Evolutionary conservation across 53 echinoderm and acorn worm species (phyloP), one percentile per base, ranked within the genome.

Genomic region (Paelopatides confundens): DNA sequence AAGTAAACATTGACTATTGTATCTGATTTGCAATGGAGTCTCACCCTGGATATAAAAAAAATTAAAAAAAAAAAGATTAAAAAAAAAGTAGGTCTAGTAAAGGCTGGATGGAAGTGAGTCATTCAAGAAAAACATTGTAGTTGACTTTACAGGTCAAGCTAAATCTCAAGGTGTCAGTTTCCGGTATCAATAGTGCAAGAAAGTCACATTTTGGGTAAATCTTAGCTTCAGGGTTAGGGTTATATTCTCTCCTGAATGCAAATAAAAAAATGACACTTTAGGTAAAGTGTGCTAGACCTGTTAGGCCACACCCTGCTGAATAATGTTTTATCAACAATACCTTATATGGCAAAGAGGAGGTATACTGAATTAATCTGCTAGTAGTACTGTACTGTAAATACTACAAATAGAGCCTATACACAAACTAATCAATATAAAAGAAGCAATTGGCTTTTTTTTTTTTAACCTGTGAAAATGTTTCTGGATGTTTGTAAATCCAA

Each of bases 111-210:
- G 79, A 79, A 79, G 26, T 79, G 79, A 79, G 51, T 79, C 79
- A 79, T 47, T 14, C 52, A 79, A 79, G 49, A 51, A 79, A 79
- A 79, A 79, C 79, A 79, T 79, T 32, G 43, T 12, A 51, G 79
- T 79, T 79, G 79, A 50, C 48, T 79, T 79, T 48, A 58, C 30
- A 32, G 79, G 79, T 79, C 79, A 52, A 32, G 51, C 14, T 53
- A 13, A 35, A 31, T 79, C 32, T 48, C 32, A 53, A 79, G 79
- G 79, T 79, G 79, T 79, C 51, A 48, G 79, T 79, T 79, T 79
- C 79, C 79, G 79, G 79, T 79, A 47, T 79, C 79, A 79, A 79
- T 79, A 79, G 79, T 79, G 51, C 54, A 79, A 79, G 35, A 74
- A 79, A 79, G 79, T 79, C 79, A 79, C 79, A 79, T 79, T 50